Percentiles rank a stretch among this genome's conserved stretches.
Evolutionary conservation across 2,888 invertebrate species (phyloP).

Genomic region (Ophion ventricosus): DNA sequence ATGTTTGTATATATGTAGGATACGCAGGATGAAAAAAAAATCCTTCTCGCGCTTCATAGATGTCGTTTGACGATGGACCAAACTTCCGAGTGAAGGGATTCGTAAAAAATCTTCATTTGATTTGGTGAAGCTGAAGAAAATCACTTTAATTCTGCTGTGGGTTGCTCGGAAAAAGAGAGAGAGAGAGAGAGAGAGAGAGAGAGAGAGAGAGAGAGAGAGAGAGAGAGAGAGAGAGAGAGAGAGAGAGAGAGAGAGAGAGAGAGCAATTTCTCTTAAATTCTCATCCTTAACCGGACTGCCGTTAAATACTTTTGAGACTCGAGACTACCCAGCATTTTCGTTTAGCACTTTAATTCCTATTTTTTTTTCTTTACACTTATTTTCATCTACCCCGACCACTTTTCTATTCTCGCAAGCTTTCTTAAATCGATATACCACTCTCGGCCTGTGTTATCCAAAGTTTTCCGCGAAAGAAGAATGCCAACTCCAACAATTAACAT

Average conservation of each 20-base stretch:
- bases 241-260: neutral
- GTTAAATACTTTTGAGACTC: conserved; percentile 63
- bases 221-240: no score
- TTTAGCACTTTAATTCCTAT: conserved; percentile 41
- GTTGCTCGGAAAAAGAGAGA: neutral
- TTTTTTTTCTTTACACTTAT: conserved; percentile 15
- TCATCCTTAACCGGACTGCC: conserved; percentile 53
- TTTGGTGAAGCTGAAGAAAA: conserved; percentile 58
- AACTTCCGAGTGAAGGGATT: conserved; percentile 54
- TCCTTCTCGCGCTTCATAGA: conserved; percentile 4
- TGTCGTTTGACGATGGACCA: neutral
- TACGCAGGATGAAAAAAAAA: conserved; percentile 8
- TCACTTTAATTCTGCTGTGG: conserved; percentile 55
- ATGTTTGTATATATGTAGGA: conserved; percentile 7
- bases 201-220: neutral
- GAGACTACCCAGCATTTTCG: conserved; percentile 60
- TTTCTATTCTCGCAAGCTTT: conserved; percentile 11
- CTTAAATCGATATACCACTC: conserved; percentile 48
- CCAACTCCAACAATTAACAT: conserved; percentile 61
- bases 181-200: neutral
- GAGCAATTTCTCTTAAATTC: conserved; percentile 52
- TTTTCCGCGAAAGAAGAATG: conserved; percentile 38
- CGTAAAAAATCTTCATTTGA: conserved; percentile 63
- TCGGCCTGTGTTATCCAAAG: conserved; percentile 22
- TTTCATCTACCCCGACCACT: conserved; percentile 20